Evolutionary conservation across 2,797 vertebrate species (phyloP).

Genomic region (Eleutherodactylus coqui): DNA sequence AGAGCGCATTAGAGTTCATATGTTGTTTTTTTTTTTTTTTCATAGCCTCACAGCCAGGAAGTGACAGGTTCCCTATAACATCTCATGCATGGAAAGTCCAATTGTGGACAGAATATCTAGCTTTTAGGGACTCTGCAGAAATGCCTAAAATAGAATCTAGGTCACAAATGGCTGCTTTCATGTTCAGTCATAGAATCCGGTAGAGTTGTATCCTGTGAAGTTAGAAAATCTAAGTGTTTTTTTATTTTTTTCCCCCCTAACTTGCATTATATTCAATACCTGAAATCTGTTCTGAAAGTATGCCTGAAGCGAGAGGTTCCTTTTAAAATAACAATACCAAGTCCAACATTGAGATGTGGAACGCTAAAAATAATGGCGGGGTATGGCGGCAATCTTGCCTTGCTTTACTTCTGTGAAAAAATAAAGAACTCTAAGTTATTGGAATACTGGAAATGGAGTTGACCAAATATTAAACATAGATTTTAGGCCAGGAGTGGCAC

Average conservation of each 20-base stretch:
- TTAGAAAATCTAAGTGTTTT: neutral
- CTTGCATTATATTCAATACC: neutral
- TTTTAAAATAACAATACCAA: neutral
- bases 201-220: neutral
- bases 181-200: conserved; percentile 13
- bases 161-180: conserved; percentile 12
- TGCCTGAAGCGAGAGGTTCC: neutral
- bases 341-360: conserved; percentile 15
- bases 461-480: conserved; percentile 52
- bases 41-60: too few species aligned
- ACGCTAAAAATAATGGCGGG: conserved; percentile 6
- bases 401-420: conserved; percentile 33
- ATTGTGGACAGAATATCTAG: neutral
- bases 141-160: conserved; percentile 30
- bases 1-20: too few species aligned
- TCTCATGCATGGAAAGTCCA: neutral
- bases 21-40: too few species aligned
- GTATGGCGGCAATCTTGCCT: conserved; percentile 26
- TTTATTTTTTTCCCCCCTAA: neutral
- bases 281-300: neutral
- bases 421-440: conserved; percentile 13
- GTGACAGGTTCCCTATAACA: too few species aligned
- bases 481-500: too few species aligned
- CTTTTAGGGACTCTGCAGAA: neutral
- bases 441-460: conserved; percentile 51